Base-by-base conservation (phyloP, 2,888 invertebrate species). In the Dilophus febrilis region DNA sequence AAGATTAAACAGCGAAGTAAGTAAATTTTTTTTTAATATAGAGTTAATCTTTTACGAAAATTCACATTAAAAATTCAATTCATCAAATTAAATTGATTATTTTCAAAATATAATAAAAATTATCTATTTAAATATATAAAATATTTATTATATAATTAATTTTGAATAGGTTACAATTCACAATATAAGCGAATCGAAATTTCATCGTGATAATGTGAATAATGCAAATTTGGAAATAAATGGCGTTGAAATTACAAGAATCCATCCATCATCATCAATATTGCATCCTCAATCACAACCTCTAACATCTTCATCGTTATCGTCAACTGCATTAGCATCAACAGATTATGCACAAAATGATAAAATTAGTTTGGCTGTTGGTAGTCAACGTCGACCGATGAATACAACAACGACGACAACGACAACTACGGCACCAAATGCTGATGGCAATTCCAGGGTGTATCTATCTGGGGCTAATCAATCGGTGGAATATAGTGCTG, bases 121-220 rank as follows among this genome's bases (percentile, higher is more conserved):
- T n/a, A n/a, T n/a, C n/a, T n/a, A n/a, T n/a, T n/a, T n/a, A n/a
- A n/a, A n/a, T n/a, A n/a, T n/a, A n/a, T n/a, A n/a, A n/a, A n/a
- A n/a, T n/a, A n/a, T n/a, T n/a, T n/a, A n/a, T n/a, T n/a, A n/a
- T n/a, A n/a, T n/a, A n/a, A n/a, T n/a, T n/a, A n/a, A n/a, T n/a
- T n/a, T n/a, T n/a, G n/a, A n/a, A 5, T 22, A 62, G 63, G 63
- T 62, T 35, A 61, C 62, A 42, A 62, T 62, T 46, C 62, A 62
- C 42, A 61, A 61, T 48, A 54, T 61, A 28, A 59, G 55, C 49
- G 63, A 62, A 47, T 58, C 61, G 28, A 62, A 61, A 51, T 62
- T 59, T 42, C 48, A 51, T 37, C 54, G 57, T 40, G 60, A 54
- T 44, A 51, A 53, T 38, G 48, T 54, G 29, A 26, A 35, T 17